These are phyloP conservation scores for Panagrolaimus sp. DNA, from an alignment of 1,140 invertebrate species.

Conservation along the genomic window DNA sequence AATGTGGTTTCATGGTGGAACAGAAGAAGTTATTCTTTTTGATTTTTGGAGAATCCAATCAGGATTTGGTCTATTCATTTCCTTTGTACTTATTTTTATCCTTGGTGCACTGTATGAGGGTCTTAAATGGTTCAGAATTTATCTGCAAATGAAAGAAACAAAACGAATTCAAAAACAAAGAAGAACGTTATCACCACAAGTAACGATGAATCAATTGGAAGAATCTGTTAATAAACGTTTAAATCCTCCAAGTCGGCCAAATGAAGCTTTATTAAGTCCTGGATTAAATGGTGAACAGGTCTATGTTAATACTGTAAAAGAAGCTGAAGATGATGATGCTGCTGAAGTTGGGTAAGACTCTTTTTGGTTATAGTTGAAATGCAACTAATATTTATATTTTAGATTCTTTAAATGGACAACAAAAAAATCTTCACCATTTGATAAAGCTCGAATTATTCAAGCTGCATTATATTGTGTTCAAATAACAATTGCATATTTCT, in stretches of 20 bases:
- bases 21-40: constrained; percentile 51
- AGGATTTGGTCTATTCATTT: constrained; percentile 45
- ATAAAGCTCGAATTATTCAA: constrained; percentile 20
- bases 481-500: constrained; percentile 79
- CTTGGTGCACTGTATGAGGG: constrained; percentile 49
- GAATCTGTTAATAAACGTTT: constrained; percentile 18
- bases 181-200: neutral
- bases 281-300: constrained; percentile 14
- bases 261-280: constrained; percentile 7
- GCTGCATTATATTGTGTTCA: constrained; percentile 76
- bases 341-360: constrained; percentile 21
- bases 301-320: constrained; percentile 22
- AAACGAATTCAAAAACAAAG: constrained; percentile 5
- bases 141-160: constrained; percentile 36
- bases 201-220: constrained; percentile 20
- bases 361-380: neutral
- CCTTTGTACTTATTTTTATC: constrained; percentile 43
- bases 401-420: constrained; percentile 16
- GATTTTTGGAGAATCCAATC: constrained; percentile 48
- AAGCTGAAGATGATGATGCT: constrained; percentile 10
- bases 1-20: constrained; percentile 56
- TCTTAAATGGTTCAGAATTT: constrained; percentile 50
- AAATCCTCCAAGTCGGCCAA: neutral
- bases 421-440: neutral
- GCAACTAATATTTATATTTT: neutral